Evolutionary conservation across 2,797 vertebrate genomes (phyloP), one percentile per base, ranked within the genome.

Genomic region (Limnodromus scolopaceus): DNA sequence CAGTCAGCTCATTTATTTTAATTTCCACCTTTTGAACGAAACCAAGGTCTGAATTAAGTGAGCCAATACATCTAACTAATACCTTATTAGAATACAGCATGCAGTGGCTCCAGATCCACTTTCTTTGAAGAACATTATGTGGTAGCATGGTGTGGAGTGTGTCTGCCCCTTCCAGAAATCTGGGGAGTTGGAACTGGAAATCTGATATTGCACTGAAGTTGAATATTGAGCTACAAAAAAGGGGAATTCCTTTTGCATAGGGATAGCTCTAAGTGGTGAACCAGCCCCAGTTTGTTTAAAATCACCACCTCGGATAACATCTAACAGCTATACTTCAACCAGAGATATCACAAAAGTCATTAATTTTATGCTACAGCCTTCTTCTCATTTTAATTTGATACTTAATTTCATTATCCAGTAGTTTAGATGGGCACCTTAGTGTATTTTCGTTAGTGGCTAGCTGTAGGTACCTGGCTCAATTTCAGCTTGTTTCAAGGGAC

Each of bases 1-100:
- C 84, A 97, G 66, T 87, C 60, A 89, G 54, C 68, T 97, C 82
- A 91, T 88, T 93, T 95, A 70, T 87, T 96, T 94, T 94, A 58
- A 30, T 94, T 95, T 95, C 70, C 78, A 69, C 55, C 55, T 95
- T 84, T 90, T 80, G 55, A 93, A 70, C 16, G 43, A 95, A 96
- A 81, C 81, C 65, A 60, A 78, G 23, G 34, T 81, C 80, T 86
- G 80, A 86, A 81, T 81, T 86, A 94, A 87, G 77, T 61, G 19
- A 92, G 54, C 53, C n/a, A 23, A 28, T 68, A 32, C 54, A 48
- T 90, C 76, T 80, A 60, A 66, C 43, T 55, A 88, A 82, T 46
- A 19, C 30, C 10, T 69, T 76, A 25, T n/a, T 88, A 77, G 19
- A 84, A 71, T 58, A 86, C 13, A 16, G 34, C 28, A 10, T 15